Percentiles rank a stretch among this genome's conserved stretches.
phyloP scores from a whole-genome alignment of 1,140 invertebrate species.

The Stenopsyche tienmushanensis region DNA sequence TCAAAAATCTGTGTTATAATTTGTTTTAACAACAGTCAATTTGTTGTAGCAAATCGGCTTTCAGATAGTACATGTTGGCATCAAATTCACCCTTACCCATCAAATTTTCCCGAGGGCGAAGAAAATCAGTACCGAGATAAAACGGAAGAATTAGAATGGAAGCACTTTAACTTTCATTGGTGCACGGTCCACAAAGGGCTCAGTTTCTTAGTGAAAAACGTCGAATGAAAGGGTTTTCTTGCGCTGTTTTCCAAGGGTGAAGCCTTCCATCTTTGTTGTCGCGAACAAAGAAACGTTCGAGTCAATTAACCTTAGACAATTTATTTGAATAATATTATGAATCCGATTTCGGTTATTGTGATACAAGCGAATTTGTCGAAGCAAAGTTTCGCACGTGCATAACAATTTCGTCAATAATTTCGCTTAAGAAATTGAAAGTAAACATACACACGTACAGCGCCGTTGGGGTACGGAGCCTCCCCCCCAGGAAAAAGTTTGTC shows the following conservation, averaged over 20 bases:
- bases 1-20: no score
- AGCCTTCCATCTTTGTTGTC: neutral
- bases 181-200: neutral
- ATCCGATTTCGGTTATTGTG: neutral
- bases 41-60: no score
- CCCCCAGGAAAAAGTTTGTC: constrained; percentile 21
- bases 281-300: neutral
- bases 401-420: neutral
- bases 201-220: neutral
- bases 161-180: constrained; percentile 21
- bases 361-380: no score
- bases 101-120: neutral
- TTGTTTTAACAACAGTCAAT: no score
- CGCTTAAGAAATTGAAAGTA: no score
- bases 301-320: neutral
- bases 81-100: neutral
- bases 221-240: neutral
- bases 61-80: no score
- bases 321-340: neutral
- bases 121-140: neutral
- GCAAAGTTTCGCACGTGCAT: neutral
- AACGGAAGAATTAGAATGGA: constrained; percentile 11
- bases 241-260: neutral
- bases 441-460: neutral
- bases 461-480: neutral